These are phyloP conservation scores for Pantelozetes paolii DNA, from an alignment of 2,888 invertebrate species.

Conservation along the genomic window DNA sequence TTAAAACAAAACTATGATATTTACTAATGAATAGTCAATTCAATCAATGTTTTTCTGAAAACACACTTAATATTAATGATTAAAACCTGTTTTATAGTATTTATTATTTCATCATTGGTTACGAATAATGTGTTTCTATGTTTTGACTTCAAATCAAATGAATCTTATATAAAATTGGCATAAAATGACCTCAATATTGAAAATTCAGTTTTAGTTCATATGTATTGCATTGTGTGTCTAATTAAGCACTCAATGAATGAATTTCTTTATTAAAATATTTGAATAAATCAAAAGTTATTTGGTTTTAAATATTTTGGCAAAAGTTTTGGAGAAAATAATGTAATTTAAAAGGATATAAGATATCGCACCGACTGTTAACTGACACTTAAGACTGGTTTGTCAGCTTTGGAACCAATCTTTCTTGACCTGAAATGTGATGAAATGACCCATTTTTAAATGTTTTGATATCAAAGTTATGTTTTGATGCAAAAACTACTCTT, in stretches of 20 bases:
- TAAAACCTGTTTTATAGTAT: neutral
- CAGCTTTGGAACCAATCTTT: neutral
- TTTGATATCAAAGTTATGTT: neutral
- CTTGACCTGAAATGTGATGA: neutral
- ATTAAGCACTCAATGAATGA: neutral
- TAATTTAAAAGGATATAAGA: neutral
- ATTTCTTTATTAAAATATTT: neutral
- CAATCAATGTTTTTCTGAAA: no score
- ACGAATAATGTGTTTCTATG: neutral
- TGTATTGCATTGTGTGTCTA: neutral
- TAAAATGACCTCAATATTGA: neutral
- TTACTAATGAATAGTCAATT: neutral
- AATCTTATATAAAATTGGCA: neutral
- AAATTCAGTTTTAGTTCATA: neutral
- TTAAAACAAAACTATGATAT: neutral
- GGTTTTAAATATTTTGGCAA: neutral
- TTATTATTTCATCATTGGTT: neutral
- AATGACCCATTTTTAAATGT: neutral
- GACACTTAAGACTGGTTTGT: neutral
- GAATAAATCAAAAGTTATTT: neutral
- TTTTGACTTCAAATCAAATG: neutral
- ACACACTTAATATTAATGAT: no score
- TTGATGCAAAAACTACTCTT: neutral
- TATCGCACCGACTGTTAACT: constrained; percentile 1
- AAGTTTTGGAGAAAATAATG: neutral